These are phyloP conservation scores for Fabriciana adippe DNA, from an alignment of 2,888 invertebrate genomes.

Conservation along the genomic window DNA sequence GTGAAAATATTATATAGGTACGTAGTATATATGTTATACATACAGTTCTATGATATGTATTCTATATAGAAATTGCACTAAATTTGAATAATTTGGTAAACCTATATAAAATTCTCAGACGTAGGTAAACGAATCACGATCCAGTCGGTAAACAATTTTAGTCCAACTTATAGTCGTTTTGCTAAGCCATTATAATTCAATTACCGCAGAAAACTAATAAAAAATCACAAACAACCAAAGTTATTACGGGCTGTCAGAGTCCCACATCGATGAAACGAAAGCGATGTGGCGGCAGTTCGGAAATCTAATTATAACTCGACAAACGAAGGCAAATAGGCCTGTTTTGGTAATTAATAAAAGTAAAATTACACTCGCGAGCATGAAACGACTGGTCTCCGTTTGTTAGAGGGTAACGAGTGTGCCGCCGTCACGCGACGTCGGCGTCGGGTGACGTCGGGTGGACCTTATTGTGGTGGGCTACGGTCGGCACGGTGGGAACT, in stretches of 20 bases:
- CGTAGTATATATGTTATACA: no score
- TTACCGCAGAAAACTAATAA: slow-evolving; percentile 21
- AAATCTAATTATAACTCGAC: slow-evolving; percentile 48
- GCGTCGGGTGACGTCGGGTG: neutral
- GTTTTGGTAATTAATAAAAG: slow-evolving; percentile 48
- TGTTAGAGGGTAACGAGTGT: slow-evolving; percentile 37
- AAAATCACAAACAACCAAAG: slow-evolving; percentile 40
- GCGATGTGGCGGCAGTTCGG: slow-evolving; percentile 40
- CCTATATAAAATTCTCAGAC: no score
- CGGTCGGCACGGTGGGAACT: neutral
- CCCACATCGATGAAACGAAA: slow-evolving; percentile 25
- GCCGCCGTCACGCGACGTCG: slow-evolving; percentile 39
- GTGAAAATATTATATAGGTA: no score
- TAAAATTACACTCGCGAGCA: slow-evolving; percentile 40
- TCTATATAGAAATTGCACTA: no score
- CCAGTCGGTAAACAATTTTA: no score
- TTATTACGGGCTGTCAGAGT: slow-evolving; percentile 24
- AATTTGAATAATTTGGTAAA: no score
- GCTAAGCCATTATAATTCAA: slow-evolving; percentile 5
- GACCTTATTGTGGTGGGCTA: slow-evolving; percentile 7
- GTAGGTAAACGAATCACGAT: no score
- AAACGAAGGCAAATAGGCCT: slow-evolving; percentile 43
- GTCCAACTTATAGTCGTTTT: neutral
- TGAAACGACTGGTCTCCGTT: slow-evolving; percentile 37
- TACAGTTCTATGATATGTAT: no score